Evolutionary conservation across 2,797 vertebrate species (phyloP).

Genomic region (Coranthus polyacanthus): DNA sequence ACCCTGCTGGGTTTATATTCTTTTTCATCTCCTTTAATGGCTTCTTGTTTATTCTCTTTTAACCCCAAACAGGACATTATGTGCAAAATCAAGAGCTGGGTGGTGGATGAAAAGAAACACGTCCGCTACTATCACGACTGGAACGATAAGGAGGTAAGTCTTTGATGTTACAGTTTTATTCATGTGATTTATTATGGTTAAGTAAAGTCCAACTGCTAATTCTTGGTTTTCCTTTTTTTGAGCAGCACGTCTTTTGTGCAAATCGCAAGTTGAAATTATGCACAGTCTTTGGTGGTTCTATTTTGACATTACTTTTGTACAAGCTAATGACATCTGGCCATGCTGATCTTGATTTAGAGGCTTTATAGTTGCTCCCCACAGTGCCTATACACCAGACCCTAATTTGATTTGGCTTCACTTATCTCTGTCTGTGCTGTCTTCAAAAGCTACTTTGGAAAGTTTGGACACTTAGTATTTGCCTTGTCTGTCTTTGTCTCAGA

Average conservation of each 20-base stretch:
- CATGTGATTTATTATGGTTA: conserved; percentile 67
- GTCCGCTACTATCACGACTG: conserved; percentile 93
- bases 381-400: conserved; percentile 69
- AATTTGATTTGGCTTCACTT: conserved; percentile 75
- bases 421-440: conserved; percentile 66
- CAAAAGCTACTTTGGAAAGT: conserved; percentile 71
- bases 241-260: conserved; percentile 69
- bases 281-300: conserved; percentile 59
- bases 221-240: conserved; percentile 18
- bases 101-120: conserved; percentile 95
- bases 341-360: conserved; percentile 78
- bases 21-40: conserved; percentile 90
- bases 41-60: conserved; percentile 90
- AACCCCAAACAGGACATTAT: conserved; percentile 93
- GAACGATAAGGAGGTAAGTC: conserved; percentile 96
- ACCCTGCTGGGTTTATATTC: conserved; percentile 89
- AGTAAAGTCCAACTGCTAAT: conserved; percentile 67
- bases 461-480: conserved; percentile 60
- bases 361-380: conserved; percentile 74
- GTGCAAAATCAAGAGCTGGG: conserved; percentile 98
- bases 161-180: conserved; percentile 81
- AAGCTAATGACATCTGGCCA: conserved; percentile 82
- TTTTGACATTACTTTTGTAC: conserved; percentile 72
- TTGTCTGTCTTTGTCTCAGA: conserved; percentile 80
- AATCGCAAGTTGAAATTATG: conserved; percentile 69